Base-by-base conservation (phyloP, 2,797 vertebrate species). In the Threskiornis aethiopicus region DNA sequence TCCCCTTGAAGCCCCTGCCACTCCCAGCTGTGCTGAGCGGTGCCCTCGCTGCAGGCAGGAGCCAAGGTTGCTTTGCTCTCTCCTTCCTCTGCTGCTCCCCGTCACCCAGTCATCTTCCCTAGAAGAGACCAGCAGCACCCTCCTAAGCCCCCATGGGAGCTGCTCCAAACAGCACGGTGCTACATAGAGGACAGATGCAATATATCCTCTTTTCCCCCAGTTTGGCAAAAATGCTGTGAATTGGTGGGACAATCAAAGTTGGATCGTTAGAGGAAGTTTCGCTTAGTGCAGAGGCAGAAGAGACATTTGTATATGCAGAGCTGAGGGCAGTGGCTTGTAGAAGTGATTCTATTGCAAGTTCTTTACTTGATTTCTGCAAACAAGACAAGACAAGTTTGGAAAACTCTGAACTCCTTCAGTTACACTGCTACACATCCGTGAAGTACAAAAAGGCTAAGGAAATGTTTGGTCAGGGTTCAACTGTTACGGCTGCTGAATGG, bases 1-100 rank as follows among this genome's bases (percentile, higher is more conserved):
- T 77, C 24, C 39, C 8, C 41, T 62, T 52, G 22, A 16, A 67
- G 13, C 14, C 54, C 14, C 22, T 66, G 42, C 52, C 26, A 1
- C 39, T 42, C 37, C 41, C 33, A 64, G 69, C 49, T 5, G 2
- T 54, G 44, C 59, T 26, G 37, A 67, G 52, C 1, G 0, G 6
- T 22, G 52, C 22, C 8, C 19, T 86, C 0, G 0, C 33, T 46
- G 44, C 0, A 0, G 4, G 3, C 49, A 31, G 31, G 24, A 81
- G 20, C 1, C 0, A 67, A 49, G 76, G 24, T 49, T 66, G 28
- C 49, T 93, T 72, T 69, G 35, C 28, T 84, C 14, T 76, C 9
- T 58, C 24, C 18, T 81, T 15, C 15, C 25, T 55, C 42, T 61
- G 15, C 58, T 0, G 0, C n/a, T 69, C 21, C n/a, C 29, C 0